These are phyloP conservation scores for Chloromyia formosa DNA, from an alignment of 2,888 invertebrate genomes.

Conservation along the genomic window DNA sequence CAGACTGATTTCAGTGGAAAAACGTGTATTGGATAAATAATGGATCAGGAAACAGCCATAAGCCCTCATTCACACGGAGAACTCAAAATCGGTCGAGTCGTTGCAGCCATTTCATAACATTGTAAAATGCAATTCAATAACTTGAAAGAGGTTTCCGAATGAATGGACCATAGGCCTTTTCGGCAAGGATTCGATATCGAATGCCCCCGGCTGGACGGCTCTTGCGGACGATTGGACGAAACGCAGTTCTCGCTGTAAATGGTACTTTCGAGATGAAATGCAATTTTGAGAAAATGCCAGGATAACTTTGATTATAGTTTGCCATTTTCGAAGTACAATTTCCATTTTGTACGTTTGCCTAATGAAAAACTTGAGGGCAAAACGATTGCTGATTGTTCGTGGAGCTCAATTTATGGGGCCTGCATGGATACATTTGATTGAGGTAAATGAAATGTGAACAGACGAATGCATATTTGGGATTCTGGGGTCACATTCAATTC, in stretches of 20 bases:
- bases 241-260: too few species aligned
- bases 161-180: not conserved
- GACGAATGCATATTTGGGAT: too few species aligned
- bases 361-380: too few species aligned
- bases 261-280: not conserved
- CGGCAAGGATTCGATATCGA: not conserved
- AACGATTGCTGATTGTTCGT: too few species aligned
- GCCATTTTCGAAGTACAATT: not conserved
- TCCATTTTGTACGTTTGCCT: too few species aligned
- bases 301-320: conserved; percentile 6
- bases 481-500: too few species aligned
- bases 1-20: not conserved
- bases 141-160: not conserved
- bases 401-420: too few species aligned
- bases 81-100: not conserved
- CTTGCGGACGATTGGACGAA: not conserved
- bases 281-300: conserved; percentile 9
- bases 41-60: not conserved
- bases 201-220: not conserved
- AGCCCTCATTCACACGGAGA: not conserved
- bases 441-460: too few species aligned
- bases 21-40: conserved; percentile 16
- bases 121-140: conserved; percentile 18
- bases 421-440: too few species aligned
- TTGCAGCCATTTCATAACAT: not conserved